phyloP scores from a whole-genome alignment of 2,113 vertebrate genomes.

The Spermophilus dauricus region DNA sequence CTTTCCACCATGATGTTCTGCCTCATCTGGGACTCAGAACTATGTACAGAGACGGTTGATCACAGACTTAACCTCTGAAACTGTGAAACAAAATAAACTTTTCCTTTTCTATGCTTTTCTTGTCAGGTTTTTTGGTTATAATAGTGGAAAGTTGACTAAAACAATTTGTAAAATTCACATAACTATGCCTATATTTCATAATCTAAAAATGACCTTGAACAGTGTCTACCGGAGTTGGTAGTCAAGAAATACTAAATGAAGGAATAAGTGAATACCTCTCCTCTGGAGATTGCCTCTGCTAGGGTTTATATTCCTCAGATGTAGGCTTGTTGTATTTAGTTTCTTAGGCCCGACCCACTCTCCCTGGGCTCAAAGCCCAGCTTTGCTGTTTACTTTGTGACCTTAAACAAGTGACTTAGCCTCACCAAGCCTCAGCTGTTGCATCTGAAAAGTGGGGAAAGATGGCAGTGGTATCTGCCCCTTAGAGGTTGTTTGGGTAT shows the following conservation, averaged over 20 bases:
- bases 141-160: too few relatives aligned
- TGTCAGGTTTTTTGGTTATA: too few relatives aligned
- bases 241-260: not conserved
- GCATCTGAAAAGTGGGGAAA: not conserved
- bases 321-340: not conserved
- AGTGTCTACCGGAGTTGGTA: not conserved
- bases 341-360: not conserved
- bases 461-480: not conserved
- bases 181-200: constrained; percentile 29
- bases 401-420: not conserved
- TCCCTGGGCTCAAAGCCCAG: not conserved
- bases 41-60: too few relatives aligned
- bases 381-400: not conserved
- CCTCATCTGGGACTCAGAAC: too few relatives aligned
- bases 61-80: too few relatives aligned
- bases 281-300: not conserved
- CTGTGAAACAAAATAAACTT: too few relatives aligned
- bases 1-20: too few relatives aligned
- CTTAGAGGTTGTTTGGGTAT: not conserved
- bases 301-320: not conserved
- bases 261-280: not conserved
- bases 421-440: not conserved
- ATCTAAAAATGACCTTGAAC: not conserved
- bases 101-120: too few relatives aligned
- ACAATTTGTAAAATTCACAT: not conserved